Percentiles rank a stretch among this genome's conserved stretches.
These are phyloP conservation scores for Lepidurus apus DNA, from an alignment of 1,140 invertebrate genomes.

Conservation along the genomic window DNA sequence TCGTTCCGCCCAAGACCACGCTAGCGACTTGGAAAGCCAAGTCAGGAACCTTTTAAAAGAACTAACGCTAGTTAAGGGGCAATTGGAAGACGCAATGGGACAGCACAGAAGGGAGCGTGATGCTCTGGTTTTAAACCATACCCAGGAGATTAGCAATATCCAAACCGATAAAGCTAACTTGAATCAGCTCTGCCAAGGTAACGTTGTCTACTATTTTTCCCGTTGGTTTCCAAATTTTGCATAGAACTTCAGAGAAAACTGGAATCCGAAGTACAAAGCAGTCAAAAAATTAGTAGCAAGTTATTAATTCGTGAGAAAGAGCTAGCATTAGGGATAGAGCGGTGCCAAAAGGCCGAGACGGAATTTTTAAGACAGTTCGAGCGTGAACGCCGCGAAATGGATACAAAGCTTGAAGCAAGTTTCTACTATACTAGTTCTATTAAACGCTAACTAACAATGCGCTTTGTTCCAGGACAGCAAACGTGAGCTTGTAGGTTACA, in stretches of 20 bases:
- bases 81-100: constrained; percentile 8
- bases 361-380: neutral
- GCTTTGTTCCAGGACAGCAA: neutral
- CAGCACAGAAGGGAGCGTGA: neutral
- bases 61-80: neutral
- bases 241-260: constrained; percentile 1
- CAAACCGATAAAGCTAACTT: neutral
- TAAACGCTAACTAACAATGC: neutral
- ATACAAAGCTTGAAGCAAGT: neutral
- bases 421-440: neutral
- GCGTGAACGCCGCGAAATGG: neutral
- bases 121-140: neutral
- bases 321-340: neutral
- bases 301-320: neutral
- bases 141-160: neutral
- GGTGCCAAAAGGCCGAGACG: neutral
- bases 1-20: neutral
- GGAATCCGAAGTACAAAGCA: neutral
- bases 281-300: neutral
- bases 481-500: neutral
- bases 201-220: neutral
- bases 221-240: neutral
- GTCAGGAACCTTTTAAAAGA: neutral
- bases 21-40: neutral
- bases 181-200: constrained; percentile 9